Conservation (phyloP, 2,888 invertebrate genomes). For the Agapetus fuscipes region DNA sequence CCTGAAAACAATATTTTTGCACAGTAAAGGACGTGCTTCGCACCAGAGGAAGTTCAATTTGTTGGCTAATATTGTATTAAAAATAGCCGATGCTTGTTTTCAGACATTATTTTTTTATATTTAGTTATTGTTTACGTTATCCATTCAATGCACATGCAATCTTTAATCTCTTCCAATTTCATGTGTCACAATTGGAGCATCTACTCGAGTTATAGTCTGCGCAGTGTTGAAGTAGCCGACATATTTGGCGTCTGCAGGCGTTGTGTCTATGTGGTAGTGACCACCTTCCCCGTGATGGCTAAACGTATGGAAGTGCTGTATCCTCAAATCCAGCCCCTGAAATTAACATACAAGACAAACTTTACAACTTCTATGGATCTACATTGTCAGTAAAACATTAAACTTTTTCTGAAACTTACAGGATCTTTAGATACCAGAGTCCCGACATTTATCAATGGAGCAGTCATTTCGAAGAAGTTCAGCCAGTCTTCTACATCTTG, state of each 20-base stretch:
- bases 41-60: too few species aligned
- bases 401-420: too few species aligned
- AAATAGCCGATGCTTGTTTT: too few species aligned
- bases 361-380: too few species aligned
- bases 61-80: too few species aligned
- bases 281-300: conserved; percentile 77
- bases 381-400: conserved; percentile 1
- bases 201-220: conserved; percentile 61
- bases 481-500: conserved; percentile 79
- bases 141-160: too few species aligned
- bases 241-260: conserved; percentile 80
- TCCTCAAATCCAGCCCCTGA: conserved; percentile 79
- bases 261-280: conserved; percentile 94
- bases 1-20: too few species aligned
- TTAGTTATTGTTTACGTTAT: too few species aligned
- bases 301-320: conserved; percentile 95
- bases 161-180: conserved; percentile 68
- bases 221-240: conserved; percentile 82
- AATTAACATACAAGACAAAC: conserved; percentile 22
- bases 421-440: conserved; percentile 79
- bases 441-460: conserved; percentile 81
- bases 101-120: too few species aligned
- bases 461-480: conserved; percentile 81
- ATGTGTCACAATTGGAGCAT: conserved; percentile 58
- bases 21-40: too few species aligned